Evolutionary conservation across 2,888 invertebrate species (phyloP).

Genomic region (Caenorhabditis uteleia): DNA sequence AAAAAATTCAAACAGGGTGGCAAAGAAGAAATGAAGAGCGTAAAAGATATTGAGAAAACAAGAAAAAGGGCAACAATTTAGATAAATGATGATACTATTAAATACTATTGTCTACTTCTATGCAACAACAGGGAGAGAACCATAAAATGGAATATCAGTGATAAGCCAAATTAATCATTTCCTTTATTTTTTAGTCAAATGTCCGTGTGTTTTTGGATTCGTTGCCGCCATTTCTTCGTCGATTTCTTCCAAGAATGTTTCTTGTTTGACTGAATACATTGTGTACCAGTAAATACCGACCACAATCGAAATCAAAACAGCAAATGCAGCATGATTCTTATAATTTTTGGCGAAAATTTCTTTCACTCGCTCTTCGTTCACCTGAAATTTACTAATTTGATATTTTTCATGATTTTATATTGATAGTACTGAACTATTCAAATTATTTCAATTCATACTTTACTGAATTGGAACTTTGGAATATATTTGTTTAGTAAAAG

Average conservation of each 20-base stretch:
- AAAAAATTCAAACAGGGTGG: neutral
- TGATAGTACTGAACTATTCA: no score
- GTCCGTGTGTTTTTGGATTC: slow-evolving; percentile 54
- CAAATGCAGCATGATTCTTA: slow-evolving; percentile 59
- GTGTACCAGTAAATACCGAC: slow-evolving; percentile 85
- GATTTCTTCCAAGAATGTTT: slow-evolving; percentile 90
- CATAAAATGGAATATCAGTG: neutral
- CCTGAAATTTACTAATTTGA: slow-evolving; percentile 23
- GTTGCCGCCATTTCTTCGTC: slow-evolving; percentile 75
- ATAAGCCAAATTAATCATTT: neutral
- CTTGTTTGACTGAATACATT: slow-evolving; percentile 85
- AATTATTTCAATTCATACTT: no score
- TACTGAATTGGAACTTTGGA: no score
- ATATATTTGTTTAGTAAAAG: no score
- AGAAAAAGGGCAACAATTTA: slow-evolving; percentile 1
- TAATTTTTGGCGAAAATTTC: slow-evolving; percentile 66
- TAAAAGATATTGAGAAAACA: neutral
- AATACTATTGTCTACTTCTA: no score
- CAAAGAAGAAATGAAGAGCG: neutral
- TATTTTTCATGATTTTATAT: neutral
- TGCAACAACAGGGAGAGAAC: neutral
- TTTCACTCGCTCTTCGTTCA: slow-evolving; percentile 65
- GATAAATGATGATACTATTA: neutral
- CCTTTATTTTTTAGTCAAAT: slow-evolving; percentile 30
- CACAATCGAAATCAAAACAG: slow-evolving; percentile 41